Conservation (phyloP, 2,113 vertebrate genomes). For the Melanerpes formicivorus region DNA sequence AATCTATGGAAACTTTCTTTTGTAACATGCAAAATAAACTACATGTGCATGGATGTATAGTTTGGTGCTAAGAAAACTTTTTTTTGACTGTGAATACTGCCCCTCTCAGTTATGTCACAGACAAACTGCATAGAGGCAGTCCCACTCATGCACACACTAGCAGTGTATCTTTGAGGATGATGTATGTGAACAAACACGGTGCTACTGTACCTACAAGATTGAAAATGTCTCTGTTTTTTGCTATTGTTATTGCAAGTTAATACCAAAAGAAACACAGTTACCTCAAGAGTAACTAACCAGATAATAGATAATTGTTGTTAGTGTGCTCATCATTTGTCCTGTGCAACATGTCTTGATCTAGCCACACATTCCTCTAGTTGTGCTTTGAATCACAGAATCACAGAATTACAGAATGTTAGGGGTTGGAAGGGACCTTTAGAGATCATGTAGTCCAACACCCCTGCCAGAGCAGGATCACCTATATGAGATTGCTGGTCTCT, state of each 20-base stretch:
- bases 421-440: too few relatives aligned
- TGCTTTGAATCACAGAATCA: not conserved
- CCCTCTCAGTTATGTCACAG: not conserved
- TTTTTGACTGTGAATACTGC: not conserved
- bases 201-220: not conserved
- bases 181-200: not conserved
- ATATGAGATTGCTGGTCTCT: not conserved
- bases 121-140: not conserved
- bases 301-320: not conserved
- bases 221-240: not conserved
- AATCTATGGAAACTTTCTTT: not conserved
- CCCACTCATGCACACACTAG: fast-evolving
- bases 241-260: not conserved
- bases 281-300: not conserved
- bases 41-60: not conserved
- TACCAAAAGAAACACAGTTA: not conserved
- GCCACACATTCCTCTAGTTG: not conserved
- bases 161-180: not conserved
- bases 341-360: not conserved
- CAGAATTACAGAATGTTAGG: too few relatives aligned
- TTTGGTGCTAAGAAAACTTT: not conserved
- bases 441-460: too few relatives aligned
- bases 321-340: not conserved
- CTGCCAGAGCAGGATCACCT: too few relatives aligned
- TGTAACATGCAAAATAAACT: fast-evolving